Conservation (phyloP, 1,140 invertebrate genomes). For the Neotoxoptera formosana region DNA sequence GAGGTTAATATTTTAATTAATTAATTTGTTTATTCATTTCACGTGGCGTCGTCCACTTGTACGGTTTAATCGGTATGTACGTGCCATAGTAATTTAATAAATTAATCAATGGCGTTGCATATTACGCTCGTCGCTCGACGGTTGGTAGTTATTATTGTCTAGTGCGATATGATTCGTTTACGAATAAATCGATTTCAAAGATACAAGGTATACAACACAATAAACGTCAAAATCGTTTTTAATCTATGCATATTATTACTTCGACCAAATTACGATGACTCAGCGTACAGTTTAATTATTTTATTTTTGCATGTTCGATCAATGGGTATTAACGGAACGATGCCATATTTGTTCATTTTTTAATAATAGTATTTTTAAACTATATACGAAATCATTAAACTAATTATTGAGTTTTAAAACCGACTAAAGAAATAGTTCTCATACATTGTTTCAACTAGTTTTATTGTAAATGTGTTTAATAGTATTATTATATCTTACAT, state of each 20-base stretch:
- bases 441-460: neutral
- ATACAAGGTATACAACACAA: neutral
- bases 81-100: neutral
- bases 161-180: neutral
- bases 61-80: neutral
- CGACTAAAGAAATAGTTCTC: neutral
- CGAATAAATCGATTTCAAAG: neutral
- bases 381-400: neutral
- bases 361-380: neutral
- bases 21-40: neutral
- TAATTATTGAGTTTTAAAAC: neutral
- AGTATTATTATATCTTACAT: neutral
- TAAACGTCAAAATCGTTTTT: neutral
- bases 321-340: no score
- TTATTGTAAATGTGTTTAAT: neutral
- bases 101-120: neutral
- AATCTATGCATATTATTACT: neutral
- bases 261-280: no score
- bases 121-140: neutral
- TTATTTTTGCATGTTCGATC: no score
- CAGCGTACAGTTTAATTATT: no score
- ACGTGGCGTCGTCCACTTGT: neutral
- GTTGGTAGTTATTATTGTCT: neutral
- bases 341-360: no score
- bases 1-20: slow-evolving; percentile 68